phyloP scores from a whole-genome alignment of 2,888 invertebrate genomes.

The Anticlea derivata region DNA sequence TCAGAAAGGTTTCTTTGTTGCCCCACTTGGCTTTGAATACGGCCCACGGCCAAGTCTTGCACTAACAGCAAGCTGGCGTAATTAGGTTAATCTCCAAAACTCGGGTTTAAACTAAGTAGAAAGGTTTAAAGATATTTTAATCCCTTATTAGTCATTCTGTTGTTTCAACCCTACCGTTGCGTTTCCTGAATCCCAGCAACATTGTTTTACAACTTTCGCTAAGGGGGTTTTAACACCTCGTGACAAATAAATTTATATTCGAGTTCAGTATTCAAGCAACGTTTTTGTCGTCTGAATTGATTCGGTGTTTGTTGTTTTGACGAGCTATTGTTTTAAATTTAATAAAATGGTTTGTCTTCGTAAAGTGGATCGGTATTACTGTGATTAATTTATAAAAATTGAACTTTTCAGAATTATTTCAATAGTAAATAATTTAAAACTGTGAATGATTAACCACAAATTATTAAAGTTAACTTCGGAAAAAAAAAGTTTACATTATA shows the following conservation, averaged over 20 bases:
- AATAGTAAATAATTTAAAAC: too few relatives aligned
- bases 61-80: conserved; percentile 47
- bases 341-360: conserved; percentile 9
- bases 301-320: conserved; percentile 26
- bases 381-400: too few relatives aligned
- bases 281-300: conserved; percentile 39
- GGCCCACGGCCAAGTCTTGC: conserved; percentile 21
- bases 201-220: conserved; percentile 46
- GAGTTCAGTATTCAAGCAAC: conserved; percentile 24
- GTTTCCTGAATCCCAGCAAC: conserved; percentile 37
- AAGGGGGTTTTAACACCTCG: conserved; percentile 41
- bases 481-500: conserved; percentile 16
- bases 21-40: conserved; percentile 7
- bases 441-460: too few relatives aligned
- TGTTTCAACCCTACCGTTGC: conserved; percentile 43
- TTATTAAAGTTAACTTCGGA: too few relatives aligned
- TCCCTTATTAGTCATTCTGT: conserved; percentile 57
- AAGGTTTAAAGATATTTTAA: conserved; percentile 57
- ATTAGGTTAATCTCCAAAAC: conserved; percentile 54
- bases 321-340: conserved; percentile 9
- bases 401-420: too few relatives aligned
- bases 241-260: conserved; percentile 39
- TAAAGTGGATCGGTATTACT: not conserved
- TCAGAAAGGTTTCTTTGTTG: not conserved
- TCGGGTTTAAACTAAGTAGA: conserved; percentile 57